phyloP scores from a whole-genome alignment of 1,140 invertebrate genomes.

The Micrasema minimum region DNA sequence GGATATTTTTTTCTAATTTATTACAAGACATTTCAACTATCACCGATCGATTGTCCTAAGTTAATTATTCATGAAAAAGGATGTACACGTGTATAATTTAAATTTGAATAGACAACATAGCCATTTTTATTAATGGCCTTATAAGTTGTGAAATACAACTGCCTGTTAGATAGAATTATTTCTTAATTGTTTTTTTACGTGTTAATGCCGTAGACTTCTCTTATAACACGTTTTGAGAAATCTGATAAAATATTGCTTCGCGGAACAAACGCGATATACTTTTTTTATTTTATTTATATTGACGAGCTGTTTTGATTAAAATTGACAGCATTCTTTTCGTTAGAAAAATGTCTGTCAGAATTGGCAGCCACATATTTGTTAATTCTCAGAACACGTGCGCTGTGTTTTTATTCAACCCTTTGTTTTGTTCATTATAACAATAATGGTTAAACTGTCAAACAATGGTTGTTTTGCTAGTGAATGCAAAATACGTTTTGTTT shows the following conservation, averaged over 20 bases:
- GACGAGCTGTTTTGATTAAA: not conserved
- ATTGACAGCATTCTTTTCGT: not conserved
- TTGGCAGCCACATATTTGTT: not conserved
- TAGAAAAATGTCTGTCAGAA: not conserved
- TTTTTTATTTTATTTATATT: no score
- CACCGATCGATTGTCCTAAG: not conserved
- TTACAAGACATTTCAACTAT: not conserved
- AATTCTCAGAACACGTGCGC: not conserved
- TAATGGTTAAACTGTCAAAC: not conserved
- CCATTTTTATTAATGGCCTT: not conserved
- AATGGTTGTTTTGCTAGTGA: not conserved
- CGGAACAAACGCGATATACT: no score
- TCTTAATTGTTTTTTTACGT: constrained; percentile 7
- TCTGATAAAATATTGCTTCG: no score
- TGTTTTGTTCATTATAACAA: not conserved
- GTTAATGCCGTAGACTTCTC: no score
- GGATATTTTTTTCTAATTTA: constrained; percentile 3
- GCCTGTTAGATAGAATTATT: not conserved
- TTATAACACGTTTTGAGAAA: no score
- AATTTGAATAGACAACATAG: not conserved
- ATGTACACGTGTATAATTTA: constrained; percentile 3
- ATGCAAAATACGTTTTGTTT: constrained; percentile 27
- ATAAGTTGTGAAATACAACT: constrained; percentile 1
- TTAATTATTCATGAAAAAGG: constrained; percentile 3
- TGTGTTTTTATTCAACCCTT: not conserved